Base-by-base conservation (phyloP, 2,113 vertebrate genomes). In the Tricholaema leucomelas region DNA sequence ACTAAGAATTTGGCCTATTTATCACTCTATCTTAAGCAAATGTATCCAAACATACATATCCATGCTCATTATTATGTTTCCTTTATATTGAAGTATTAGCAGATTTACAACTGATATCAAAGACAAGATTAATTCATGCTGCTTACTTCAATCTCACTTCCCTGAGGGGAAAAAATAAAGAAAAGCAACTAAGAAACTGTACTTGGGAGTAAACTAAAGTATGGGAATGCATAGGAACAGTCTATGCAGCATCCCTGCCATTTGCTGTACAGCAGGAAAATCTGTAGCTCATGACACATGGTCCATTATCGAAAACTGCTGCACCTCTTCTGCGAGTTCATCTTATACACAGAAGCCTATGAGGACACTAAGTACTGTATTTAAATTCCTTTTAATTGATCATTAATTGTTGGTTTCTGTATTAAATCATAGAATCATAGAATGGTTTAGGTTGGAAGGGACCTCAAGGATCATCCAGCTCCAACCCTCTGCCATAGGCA, bases 31-130 rank as follows among this genome's bases (percentile, higher is more conserved):
- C 20, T 59, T 48, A 55, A 28, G 10, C 13, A 38, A n/a, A 72
- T 42, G 46, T 82, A 23, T 42, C 46, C 10, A 33, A 71, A 66
- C 14, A 20, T 5, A 5, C 0, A 0, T 28, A n/a, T 5, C 16
- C 65, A 67, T 74, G 9, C 9, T 67, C 1, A 1, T 60, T 56
- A 46, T 38, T 84, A 33, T 74, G 46, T 81, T 48, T 75, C 56
- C 48, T 81, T 38, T 35, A 33, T 16, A 60, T 21, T 64, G 35
- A 87, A 60, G 10, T 12, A 75, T 36, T 40, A 81, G 14, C 3
- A 81, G 56, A 75, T 7, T 71, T 81, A 55, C 2, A 3, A 75
- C n/a, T 56, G 25, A 65, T 52, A 46, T 9, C 24, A 72, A 91
- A 83, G 24, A 23, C 8, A 44, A 77, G 48, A 24, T 10, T 72